These are phyloP conservation scores for Stichopus horrens DNA, from an alignment of 53 echinoderm and acorn worm genomes.

Conservation along the genomic window DNA sequence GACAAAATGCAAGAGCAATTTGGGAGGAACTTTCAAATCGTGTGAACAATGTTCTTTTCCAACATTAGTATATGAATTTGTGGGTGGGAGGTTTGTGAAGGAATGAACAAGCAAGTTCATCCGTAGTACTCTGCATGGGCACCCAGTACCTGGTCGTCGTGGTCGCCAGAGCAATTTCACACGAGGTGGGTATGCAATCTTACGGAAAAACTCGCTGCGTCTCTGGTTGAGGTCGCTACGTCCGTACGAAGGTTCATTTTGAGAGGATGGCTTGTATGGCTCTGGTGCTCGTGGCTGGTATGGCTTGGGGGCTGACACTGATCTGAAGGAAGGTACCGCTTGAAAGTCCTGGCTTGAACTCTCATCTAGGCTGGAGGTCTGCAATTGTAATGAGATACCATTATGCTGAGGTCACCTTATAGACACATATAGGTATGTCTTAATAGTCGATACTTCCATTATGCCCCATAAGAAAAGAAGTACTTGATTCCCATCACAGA, in stretches of 20 bases:
- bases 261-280: conserved; percentile 27
- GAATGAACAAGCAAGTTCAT: background rate
- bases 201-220: conserved; percentile 89
- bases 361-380: conserved; percentile 37
- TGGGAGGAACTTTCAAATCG: too few relatives aligned
- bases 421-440: too few relatives aligned
- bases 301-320: conserved; percentile 7
- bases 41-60: background rate
- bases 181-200: conserved; percentile 60
- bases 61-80: background rate
- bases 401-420: background rate
- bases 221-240: conserved; percentile 61
- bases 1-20: too few relatives aligned
- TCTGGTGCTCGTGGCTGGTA: background rate
- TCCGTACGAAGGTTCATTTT: conserved; percentile 52
- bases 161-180: conserved; percentile 28
- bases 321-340: background rate
- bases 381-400: background rate
- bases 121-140: conserved; percentile 34
- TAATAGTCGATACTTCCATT: too few relatives aligned
- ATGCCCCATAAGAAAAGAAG: too few relatives aligned
- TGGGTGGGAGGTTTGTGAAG: background rate
- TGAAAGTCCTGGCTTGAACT: background rate
- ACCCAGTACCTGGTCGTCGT: conserved; percentile 37
- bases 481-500: too few relatives aligned